Base-by-base conservation (phyloP, 2,888 invertebrate species). In the Sturmia bella region DNA sequence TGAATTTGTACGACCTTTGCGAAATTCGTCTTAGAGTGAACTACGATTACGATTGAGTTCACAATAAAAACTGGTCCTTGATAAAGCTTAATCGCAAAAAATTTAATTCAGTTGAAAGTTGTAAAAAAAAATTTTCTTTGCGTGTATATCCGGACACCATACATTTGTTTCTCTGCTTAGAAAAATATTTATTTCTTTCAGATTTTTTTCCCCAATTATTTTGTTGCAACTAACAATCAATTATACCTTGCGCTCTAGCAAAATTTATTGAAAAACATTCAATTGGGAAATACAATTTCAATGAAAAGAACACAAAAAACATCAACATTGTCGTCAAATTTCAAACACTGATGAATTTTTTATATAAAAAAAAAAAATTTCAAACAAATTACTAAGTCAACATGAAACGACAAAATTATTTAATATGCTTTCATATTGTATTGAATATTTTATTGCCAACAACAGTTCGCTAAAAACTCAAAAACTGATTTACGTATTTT, bases 151-250 rank as follows among this genome's bases (percentile, higher is more conserved):
- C 6, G 27, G 27, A 27, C 27, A 27, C 27, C 3, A 27, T n/a
- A n/a, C n/a, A n/a, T n/a, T n/a, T n/a, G n/a, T n/a, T n/a, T n/a
- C n/a, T n/a, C n/a, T 43, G 27, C 27, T 27, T 37, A 45, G n/a
- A 39, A 39, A 72, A 15, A 72, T 50, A 3, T 12, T 43, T 24
- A 17, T 43, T 76, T 66, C 12, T 7, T 45, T 32, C 4, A 15
- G 24, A 45, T 19, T 37, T 70, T 61, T 17, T 54, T 45, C 56
- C 9, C 15, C 45, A 63, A 66, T 70, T 77, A 9, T 32, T 70
- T 77, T 81, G 43, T 59, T 48, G 73, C 74, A 74, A 63, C 48
- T 77, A 77, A 73, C 81, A 61, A 77, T 73, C 73, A 57, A 77
- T 64, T 74, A 61, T 64, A 70, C 56, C 21, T 61, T 61, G 37